phyloP scores from a whole-genome alignment of 2,888 invertebrate species.

The Saturnia japonica region DNA sequence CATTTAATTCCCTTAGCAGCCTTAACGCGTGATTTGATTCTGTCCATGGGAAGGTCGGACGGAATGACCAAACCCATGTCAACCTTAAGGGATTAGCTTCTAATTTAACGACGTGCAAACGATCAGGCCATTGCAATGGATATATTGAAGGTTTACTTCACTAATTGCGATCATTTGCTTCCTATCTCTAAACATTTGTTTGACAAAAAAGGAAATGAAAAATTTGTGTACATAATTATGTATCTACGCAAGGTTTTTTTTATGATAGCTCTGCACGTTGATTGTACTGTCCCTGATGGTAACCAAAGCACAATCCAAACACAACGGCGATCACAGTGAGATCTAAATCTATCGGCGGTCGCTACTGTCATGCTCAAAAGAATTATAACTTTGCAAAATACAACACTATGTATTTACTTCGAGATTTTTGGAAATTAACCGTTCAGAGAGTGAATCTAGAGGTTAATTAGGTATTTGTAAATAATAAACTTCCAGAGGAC shows the following conservation, averaged over 20 bases:
- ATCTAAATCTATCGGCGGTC: too few species aligned
- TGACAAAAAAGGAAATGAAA: not conserved
- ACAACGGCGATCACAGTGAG: too few species aligned
- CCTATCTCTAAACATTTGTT: not conserved
- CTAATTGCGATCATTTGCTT: constrained; percentile 7
- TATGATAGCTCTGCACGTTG: too few species aligned
- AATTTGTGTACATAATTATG: too few species aligned
- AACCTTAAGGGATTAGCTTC: constrained; percentile 8
- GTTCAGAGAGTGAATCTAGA: not conserved
- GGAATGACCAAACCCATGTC: constrained; percentile 5
- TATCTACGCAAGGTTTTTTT: too few species aligned
- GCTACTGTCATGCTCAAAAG: too few species aligned
- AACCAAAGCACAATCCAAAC: too few species aligned
- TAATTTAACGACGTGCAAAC: constrained; percentile 13
- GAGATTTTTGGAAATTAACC: not conserved
- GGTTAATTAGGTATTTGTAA: not conserved
- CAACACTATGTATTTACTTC: too few species aligned
- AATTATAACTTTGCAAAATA: too few species aligned
- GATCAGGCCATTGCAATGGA: constrained; percentile 1
- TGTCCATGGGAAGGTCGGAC: constrained; percentile 3
- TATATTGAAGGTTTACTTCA: not conserved
- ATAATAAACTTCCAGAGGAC: not conserved
- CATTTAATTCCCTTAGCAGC: constrained; percentile 10
- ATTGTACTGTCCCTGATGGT: too few species aligned
- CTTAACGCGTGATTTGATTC: constrained; percentile 12